Conservation (phyloP, 2,113 vertebrate species). For the Struthidea cinerea region DNA sequence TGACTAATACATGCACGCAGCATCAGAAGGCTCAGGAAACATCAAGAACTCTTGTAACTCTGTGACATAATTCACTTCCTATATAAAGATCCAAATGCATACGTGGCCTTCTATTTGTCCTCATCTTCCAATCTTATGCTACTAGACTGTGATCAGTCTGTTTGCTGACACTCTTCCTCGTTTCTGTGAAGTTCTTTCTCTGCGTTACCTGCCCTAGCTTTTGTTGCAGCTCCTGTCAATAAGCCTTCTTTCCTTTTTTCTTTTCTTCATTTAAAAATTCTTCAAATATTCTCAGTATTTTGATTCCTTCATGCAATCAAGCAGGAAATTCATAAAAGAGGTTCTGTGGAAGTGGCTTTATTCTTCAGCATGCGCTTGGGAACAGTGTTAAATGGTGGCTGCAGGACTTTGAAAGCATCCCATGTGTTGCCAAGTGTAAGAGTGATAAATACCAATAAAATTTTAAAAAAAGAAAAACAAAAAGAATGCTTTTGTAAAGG, state of each 20-base stretch:
- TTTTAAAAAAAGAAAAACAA: neutral
- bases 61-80: neutral
- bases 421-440: neutral
- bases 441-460: neutral
- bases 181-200: neutral
- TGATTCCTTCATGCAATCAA: neutral
- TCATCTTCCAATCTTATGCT: neutral
- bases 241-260: neutral
- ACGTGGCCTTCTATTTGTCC: neutral
- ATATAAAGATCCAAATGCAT: neutral
- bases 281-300: neutral
- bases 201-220: neutral
- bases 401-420: neutral
- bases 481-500: neutral
- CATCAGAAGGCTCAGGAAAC: neutral
- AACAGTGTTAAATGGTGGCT: neutral
- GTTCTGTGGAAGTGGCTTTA: neutral
- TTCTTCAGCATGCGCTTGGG: neutral
- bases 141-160: neutral
- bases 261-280: neutral
- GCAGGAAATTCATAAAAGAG: neutral
- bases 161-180: neutral
- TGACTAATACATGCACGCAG: neutral
- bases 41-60: neutral
- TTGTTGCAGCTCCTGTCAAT: neutral